Evolutionary conservation across 2,113 vertebrate species (phyloP), one percentile per base, ranked within the genome.

Genomic region (Alligator sinensis): DNA sequence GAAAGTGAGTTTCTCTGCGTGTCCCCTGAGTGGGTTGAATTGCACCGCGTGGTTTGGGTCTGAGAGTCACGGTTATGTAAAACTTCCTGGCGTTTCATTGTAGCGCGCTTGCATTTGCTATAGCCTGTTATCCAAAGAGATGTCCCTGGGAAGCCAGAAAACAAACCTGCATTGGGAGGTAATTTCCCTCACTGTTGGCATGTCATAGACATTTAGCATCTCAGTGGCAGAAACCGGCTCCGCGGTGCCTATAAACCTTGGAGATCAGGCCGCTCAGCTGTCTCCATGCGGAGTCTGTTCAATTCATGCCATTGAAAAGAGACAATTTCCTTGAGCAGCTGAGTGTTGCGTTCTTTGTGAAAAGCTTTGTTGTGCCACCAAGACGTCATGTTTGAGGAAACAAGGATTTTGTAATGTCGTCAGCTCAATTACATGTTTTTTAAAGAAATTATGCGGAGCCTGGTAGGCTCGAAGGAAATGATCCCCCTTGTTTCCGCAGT

Each of bases 21-120:
- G 58, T 91, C 64, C 90, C 95, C 28, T 1, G 5, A 28, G 92
- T 87, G 77, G 90, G 87, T 84, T 84, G 80, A 88, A 79, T 94
- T 60, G 61, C 1, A 1, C 91, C 55, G 83, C 38, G 38, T 30
- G 82, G 54, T 81, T 74, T 47, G 86, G 88, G 1, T 94, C 92
- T 92, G 92, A 0, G 96, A 94, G 84, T 96, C 94, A 96, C 95
- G 95, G 77, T 95, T 90, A 95, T 11, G 88, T 86, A 86, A 68
- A 96, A 54, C 2, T 93, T 57, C 82, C n/a, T 95, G 90, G 57
- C 86, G 88, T 57, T 76, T 82, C 55, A 59, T 88, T 89, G 84
- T 82, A 81, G 83, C 83, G 34, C 11, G 90, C 94, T 88, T 91
- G 86, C 94, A 96, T 96, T 95, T 94, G 90, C 96, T 86, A 94